Base-by-base conservation (phyloP, 2,888 invertebrate species). In the Aspidiotus rigidus region DNA sequence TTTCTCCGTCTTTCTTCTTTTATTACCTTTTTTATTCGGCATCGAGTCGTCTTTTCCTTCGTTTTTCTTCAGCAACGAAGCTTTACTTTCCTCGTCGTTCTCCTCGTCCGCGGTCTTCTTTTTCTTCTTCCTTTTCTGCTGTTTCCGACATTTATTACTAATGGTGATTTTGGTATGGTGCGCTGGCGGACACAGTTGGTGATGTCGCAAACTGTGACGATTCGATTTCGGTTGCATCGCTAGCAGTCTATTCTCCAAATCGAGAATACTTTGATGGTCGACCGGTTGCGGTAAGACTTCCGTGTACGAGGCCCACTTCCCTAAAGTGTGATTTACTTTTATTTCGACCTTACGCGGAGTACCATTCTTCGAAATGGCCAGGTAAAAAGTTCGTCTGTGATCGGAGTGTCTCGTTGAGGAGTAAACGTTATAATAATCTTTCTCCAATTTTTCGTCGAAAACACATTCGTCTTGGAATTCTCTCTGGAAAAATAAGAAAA, bases 191-290 rank as follows among this genome's bases (percentile, higher is more conserved):
- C 49, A 49, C 49, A 49, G 49, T n/a, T 49, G 49, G 6, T 49
- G 49, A n/a, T 49, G 49, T n/a, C 49, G 49, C 49, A 49, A n/a
- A 49, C 49, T 49, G 49, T 49, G 49, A n/a, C n/a, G 49, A 11
- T 11, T 11, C 49, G n/a, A 11, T 11, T 49, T 49, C 10, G 49
- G 49, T 2, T 49, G n/a, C 49, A 49, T 49, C 11, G 49, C 49
- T n/a, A 49, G 6, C 6, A 49, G 49, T 49, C 49, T 49, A n/a
- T 49, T 49, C 49, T 49, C 49, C 49, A 49, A n/a, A 11, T 49
- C 11, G 11, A 13, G 11, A n/a, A 49, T 49, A 11, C n/a, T 11
- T 6, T 49, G 11, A 11, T 11, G 49, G 11, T 49, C n/a, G 3
- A 49, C n/a, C 10, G n/a, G 49, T 49, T 49, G 49, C 49, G 49